Conservation (phyloP, 2,888 invertebrate species). For the Neoaliturus tenellus region DNA sequence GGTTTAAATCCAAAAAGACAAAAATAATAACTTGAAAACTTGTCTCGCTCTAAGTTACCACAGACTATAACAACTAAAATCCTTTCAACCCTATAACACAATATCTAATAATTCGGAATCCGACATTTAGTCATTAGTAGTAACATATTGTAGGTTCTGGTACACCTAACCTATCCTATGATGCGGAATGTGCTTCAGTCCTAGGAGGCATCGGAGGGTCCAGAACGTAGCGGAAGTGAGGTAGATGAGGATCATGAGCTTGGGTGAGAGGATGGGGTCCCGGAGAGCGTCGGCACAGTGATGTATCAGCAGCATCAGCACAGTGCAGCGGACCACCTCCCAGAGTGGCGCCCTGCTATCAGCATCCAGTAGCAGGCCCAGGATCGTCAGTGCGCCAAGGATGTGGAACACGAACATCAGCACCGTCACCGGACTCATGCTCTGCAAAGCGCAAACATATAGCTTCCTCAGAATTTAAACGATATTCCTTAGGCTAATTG, state of each 20-base stretch:
- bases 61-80: neutral
- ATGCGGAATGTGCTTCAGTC: conserved; percentile 72
- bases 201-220: conserved; percentile 77
- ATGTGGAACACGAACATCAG: conserved; percentile 79
- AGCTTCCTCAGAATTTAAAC: too few species aligned
- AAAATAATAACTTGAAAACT: too few species aligned
- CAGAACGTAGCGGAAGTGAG: conserved; percentile 79
- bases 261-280: conserved; percentile 71
- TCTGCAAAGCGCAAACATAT: conserved; percentile 74
- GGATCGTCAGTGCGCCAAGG: conserved; percentile 80
- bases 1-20: too few species aligned
- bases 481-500: too few species aligned
- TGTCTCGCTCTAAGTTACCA: neutral
- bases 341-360: conserved; percentile 77
- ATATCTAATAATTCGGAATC: neutral
- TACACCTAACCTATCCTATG: conserved; percentile 2
- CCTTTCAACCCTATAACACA: neutral
- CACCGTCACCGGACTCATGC: conserved; percentile 77
- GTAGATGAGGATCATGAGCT: conserved; percentile 76
- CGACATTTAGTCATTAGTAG: neutral
- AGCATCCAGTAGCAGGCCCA: conserved; percentile 84
- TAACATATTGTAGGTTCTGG: neutral
- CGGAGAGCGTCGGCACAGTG: conserved; percentile 67
- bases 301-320: conserved; percentile 74
- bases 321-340: conserved; percentile 81